Base-by-base conservation (phyloP, 2,113 vertebrate species). In the Scortum barcoo region DNA sequence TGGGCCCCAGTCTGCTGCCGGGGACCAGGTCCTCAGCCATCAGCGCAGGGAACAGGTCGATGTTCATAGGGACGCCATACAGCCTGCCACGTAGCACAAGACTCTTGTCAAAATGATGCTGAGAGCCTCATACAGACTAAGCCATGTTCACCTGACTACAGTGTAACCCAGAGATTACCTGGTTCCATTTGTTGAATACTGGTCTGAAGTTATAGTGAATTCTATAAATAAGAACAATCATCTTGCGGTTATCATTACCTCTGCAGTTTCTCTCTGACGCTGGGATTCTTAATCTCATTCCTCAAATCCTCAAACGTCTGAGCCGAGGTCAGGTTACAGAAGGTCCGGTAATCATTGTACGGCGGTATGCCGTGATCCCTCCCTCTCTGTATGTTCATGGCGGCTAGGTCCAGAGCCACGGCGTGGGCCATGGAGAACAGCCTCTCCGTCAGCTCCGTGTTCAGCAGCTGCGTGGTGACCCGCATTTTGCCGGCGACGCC, bases 331-430 rank as follows among this genome's bases (percentile, higher is more conserved):
- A 99, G 95, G 94, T 99, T 99, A 86, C 98, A 99, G 94, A 96
- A 99, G 76, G 98, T 96, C 80, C 98, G 93, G 94, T 96, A 99
- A 90, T 99, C 98, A 26, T 99, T 99, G 89, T 99, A 99, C 0
- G 98, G 95, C 0, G 98, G 97, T 83, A 99, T 98, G 53, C 98
- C 98, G 7, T 99, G 98, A 91, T 99, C 98, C 66, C 98, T 94
- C 79, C 97, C 98, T 50, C 98, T 95, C 91, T 99, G 98, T 87
- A 99, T 96, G 86, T 99, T 99, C 95, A 99, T 97, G 86, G 98
- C 97, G 1, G 98, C 98, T 79, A 99, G 95, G 89, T 99, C 98
- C 89, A 99, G 95, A 5, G 98, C 98, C 88, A 99, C 98, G 0
- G 98, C 93, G 73, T 98, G 97, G 0, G 96, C 97, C 98, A 99